Conservation (phyloP, 2,888 invertebrate species). For the Epicampocera succincta region DNA sequence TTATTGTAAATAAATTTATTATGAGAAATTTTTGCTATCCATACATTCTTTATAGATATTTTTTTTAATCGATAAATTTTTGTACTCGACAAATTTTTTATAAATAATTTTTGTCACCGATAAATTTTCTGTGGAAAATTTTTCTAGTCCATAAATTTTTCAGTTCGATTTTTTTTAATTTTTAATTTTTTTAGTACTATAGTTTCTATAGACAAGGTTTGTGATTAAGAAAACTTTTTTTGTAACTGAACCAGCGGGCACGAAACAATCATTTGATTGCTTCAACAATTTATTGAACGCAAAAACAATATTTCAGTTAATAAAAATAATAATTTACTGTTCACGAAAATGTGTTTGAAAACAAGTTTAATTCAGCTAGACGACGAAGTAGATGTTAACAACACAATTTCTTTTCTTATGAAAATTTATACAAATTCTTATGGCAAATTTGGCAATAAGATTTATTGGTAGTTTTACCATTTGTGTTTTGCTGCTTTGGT, state of each 20-base stretch:
- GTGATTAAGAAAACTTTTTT: too few relatives aligned
- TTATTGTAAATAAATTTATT: too few relatives aligned
- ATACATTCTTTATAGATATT: too few relatives aligned
- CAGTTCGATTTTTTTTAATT: too few relatives aligned
- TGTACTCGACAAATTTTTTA: too few relatives aligned
- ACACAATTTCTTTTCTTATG: not conserved
- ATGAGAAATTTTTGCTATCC: too few relatives aligned
- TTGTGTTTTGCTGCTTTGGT: conserved; percentile 1
- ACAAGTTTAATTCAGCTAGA: not conserved
- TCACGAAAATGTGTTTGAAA: not conserved
- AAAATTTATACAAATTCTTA: conserved; percentile 6
- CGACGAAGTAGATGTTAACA: conserved; percentile 25
- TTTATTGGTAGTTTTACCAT: not conserved
- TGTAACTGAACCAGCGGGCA: conserved; percentile 1
- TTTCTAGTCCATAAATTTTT: too few relatives aligned
- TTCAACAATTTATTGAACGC: not conserved
- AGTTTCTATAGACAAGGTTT: too few relatives aligned
- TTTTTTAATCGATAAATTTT: too few relatives aligned
- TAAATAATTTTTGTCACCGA: too few relatives aligned
- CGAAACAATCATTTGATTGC: not conserved
- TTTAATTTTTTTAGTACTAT: too few relatives aligned
- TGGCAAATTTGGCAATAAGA: conserved; percentile 10
- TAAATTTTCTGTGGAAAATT: too few relatives aligned
- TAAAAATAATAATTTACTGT: conserved; percentile 29
- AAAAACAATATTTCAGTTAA: conserved; percentile 15